These are phyloP conservation scores for Brachionus calyciflorus DNA, from an alignment of 1,140 invertebrate genomes.

Conservation along the genomic window DNA sequence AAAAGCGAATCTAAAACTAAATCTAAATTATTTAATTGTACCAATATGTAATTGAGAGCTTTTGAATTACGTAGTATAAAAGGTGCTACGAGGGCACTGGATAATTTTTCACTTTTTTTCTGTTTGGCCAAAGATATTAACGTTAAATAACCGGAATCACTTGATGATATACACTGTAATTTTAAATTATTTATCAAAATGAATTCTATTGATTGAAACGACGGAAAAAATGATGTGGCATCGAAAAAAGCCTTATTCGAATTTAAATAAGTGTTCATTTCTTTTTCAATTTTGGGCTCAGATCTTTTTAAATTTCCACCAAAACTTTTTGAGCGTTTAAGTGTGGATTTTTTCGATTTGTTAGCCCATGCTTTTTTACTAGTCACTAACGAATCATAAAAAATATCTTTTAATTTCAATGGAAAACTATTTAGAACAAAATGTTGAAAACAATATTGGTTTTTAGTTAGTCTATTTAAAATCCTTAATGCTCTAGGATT, in stretches of 20 bases:
- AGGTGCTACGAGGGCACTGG: constrained; percentile 17
- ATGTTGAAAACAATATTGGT: constrained; percentile 37
- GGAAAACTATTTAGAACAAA: constrained; percentile 28
- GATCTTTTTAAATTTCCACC: neutral
- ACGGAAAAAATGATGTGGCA: constrained; percentile 40
- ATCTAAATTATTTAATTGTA: constrained; percentile 13
- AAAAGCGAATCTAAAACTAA: constrained; percentile 9
- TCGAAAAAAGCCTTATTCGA: constrained; percentile 45
- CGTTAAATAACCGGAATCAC: constrained; percentile 13
- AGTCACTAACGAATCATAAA: constrained; percentile 16
- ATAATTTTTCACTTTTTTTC: constrained; percentile 8
- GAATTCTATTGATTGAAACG: constrained; percentile 44
- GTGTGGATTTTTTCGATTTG: neutral
- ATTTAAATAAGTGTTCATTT: constrained; percentile 46
- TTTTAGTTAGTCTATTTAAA: constrained; percentile 43
- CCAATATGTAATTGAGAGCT: constrained; percentile 35
- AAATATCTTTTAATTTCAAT: constrained; percentile 21
- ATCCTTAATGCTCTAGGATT: constrained; percentile 34
- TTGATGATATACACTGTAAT: constrained; percentile 31
- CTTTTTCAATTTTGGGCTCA: constrained; percentile 26
- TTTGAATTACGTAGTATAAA: constrained; percentile 42
- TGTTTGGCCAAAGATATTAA: constrained; percentile 25
- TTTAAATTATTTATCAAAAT: constrained; percentile 36
- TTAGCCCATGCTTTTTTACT: constrained; percentile 13
- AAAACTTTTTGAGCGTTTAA: constrained; percentile 3